Percentiles rank a stretch among this genome's conserved stretches.
These are phyloP conservation scores for Lepilemur septentrionalis DNA, from an alignment of 2,797 vertebrate species.

Conservation along the genomic window DNA sequence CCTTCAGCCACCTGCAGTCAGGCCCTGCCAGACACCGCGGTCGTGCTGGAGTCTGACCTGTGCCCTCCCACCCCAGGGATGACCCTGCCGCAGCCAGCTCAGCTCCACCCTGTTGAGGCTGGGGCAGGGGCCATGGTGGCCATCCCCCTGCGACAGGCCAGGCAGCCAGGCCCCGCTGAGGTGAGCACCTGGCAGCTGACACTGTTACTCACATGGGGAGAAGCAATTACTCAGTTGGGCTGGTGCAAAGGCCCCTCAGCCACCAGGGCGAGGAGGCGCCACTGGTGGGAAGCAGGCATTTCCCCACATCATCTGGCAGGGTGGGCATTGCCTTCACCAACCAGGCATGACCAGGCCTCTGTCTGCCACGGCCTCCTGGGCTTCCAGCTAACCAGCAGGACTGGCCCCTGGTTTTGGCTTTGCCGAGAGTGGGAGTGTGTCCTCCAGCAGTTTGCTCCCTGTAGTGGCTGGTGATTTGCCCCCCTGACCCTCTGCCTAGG, in stretches of 20 bases:
- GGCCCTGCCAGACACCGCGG: not conserved
- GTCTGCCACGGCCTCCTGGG: not conserved
- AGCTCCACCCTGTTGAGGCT: too few relatives aligned
- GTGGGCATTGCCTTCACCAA: not conserved
- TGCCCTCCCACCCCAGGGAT: rapidly evolving
- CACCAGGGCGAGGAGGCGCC: not conserved
- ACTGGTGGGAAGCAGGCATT: too few relatives aligned
- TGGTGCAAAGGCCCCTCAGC: rapidly evolving
- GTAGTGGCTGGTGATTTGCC: rapidly evolving
- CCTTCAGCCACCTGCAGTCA: not conserved
- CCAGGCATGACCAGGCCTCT: not conserved
- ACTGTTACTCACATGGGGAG: not conserved
- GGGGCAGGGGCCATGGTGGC: not conserved
- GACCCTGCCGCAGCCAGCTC: rapidly evolving
- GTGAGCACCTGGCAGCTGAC: not conserved
- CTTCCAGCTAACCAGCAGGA: too few relatives aligned
- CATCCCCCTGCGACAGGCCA: not conserved
- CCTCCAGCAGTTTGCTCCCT: too few relatives aligned
- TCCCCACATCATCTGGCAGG: not conserved
- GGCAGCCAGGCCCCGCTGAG: not conserved
- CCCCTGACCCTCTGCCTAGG: not conserved
- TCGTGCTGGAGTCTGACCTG: not conserved
- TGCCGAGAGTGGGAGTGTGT: not conserved
- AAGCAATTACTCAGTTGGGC: not conserved
- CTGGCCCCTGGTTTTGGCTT: not conserved